These are phyloP conservation scores for Pachycephus smyrnensis DNA, from an alignment of 2,888 invertebrate genomes.

Conservation along the genomic window DNA sequence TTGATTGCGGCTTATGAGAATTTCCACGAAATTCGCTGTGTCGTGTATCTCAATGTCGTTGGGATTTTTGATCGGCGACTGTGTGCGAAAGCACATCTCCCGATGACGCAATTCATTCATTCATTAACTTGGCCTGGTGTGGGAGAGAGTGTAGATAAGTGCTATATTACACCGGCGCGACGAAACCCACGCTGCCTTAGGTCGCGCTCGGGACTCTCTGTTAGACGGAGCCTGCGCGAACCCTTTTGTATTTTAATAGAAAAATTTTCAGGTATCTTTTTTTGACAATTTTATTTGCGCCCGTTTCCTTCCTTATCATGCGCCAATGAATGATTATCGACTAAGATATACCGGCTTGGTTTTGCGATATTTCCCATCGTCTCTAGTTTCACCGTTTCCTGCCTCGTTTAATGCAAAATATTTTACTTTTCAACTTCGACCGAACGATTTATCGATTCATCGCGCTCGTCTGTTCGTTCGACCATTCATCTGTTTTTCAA, in stretches of 20 bases:
- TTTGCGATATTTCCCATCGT: not conserved
- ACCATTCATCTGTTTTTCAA: not conserved
- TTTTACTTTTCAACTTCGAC: not conserved
- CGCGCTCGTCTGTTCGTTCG: not conserved
- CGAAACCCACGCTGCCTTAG: slow-evolving; percentile 14
- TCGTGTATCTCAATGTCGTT: slow-evolving; percentile 16
- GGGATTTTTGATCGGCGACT: slow-evolving; percentile 40
- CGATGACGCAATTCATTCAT: slow-evolving; percentile 63
- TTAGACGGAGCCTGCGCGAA: not conserved
- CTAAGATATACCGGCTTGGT: not conserved
- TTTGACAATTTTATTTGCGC: not conserved
- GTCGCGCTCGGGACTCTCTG: slow-evolving; percentile 26
- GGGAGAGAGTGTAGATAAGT: slow-evolving; percentile 38
- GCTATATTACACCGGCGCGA: slow-evolving; percentile 25
- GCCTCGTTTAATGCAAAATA: not conserved
- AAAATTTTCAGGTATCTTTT: no score
- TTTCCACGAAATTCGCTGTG: not conserved
- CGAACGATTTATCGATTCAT: not conserved
- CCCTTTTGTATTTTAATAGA: not conserved
- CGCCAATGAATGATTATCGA: not conserved
- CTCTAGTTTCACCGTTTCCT: not conserved
- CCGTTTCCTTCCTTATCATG: not conserved
- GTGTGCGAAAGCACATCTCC: slow-evolving; percentile 39
- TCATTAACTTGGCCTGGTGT: slow-evolving; percentile 43
- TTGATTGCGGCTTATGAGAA: not conserved